Base-by-base conservation (phyloP, 2,888 invertebrate species). In the Scrobipalpa costella region DNA sequence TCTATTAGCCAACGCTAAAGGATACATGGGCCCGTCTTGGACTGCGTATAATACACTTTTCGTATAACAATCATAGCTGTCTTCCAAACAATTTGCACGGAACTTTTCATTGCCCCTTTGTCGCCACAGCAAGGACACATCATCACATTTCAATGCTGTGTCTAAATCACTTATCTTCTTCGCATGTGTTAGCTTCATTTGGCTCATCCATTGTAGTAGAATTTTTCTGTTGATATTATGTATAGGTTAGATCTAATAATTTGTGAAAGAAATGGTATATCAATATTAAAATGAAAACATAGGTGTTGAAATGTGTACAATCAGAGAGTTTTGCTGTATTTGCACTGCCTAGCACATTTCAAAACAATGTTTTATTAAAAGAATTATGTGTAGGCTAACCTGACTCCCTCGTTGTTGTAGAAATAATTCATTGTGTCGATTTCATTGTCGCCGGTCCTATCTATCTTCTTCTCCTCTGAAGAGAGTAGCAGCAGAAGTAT, bases 1-100 rank as follows among this genome's bases (percentile, higher is more conserved):
- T 77, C 95, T 90, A 73, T 95, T 95, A 0, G 94, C 95, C 62
- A 94, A 81, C 0, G 95, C 95, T 58, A 94, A 76, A 0, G 94
- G 85, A 70, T 93, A 93, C 80, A 93, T 93, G 11, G 92, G 83
- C 55, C 92, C 92, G 36, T 89, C 81, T 40, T 88, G 88, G 13
- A 87, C 81, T 6, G 95, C 94, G 75, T 90, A 93, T 62, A 92
- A 77, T 9, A 95, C 91, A 81, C 94, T 94, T 73, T 93, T 92
- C 0, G 93, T 93, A 73, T 95, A 95, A 57, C 88, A 92, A 62
- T 86, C 78, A 63, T 94, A 86, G 73, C 94, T 93, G 5, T 90
- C 88, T 11, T 86, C 73, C 57, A 93, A 86, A 40, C 88, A 76
- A 66, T 93, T 93, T 0, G 83, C 81, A 69, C 91, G 87, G 77